Evolutionary conservation across 2,888 invertebrate genomes (phyloP).

Genomic region (Steinernema scapterisci): DNA sequence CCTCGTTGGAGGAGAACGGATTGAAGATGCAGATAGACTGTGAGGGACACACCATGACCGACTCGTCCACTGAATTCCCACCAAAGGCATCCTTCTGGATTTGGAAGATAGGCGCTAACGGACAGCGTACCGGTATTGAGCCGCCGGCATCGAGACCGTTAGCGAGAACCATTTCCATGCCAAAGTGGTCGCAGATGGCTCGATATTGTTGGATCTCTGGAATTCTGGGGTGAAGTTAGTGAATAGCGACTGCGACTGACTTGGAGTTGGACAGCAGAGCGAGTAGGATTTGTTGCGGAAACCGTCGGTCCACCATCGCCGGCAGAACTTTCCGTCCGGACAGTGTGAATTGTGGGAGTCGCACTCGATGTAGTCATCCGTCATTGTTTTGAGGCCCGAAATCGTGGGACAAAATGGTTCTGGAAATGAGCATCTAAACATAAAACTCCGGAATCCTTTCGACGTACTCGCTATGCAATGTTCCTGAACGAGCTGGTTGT

Average conservation of each 20-base stretch:
- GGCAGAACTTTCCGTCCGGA: conserved; percentile 37
- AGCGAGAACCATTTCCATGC: conserved; percentile 37
- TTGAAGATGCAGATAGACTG: conserved; percentile 44
- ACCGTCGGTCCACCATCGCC: conserved; percentile 41
- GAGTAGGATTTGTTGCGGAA: conserved; percentile 34
- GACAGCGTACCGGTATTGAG: conserved; percentile 36
- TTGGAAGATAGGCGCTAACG: conserved; percentile 17
- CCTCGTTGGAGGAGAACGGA: conserved; percentile 39
- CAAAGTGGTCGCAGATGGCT: conserved; percentile 39
- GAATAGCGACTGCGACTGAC: no score
- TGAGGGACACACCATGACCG: conserved; percentile 34
- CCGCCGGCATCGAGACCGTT: conserved; percentile 14
- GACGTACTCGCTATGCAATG: conserved; percentile 31
- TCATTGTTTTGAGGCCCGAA: conserved; percentile 33
- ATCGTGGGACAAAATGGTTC: conserved; percentile 41
- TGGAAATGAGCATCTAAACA: background rate
- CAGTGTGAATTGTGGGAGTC: conserved; percentile 23
- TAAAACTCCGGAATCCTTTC: background rate
- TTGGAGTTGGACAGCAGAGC: conserved; percentile 43
- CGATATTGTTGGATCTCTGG: conserved; percentile 38
- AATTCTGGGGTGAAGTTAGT: no score
- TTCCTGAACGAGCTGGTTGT: conserved; percentile 8
- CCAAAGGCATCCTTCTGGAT: background rate
- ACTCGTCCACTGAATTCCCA: background rate
- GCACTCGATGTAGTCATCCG: conserved; percentile 37